Percentiles rank a stretch among this genome's conserved stretches.
phyloP scores from a whole-genome alignment of 2,113 vertebrate genomes.

The Pavo muticus region DNA sequence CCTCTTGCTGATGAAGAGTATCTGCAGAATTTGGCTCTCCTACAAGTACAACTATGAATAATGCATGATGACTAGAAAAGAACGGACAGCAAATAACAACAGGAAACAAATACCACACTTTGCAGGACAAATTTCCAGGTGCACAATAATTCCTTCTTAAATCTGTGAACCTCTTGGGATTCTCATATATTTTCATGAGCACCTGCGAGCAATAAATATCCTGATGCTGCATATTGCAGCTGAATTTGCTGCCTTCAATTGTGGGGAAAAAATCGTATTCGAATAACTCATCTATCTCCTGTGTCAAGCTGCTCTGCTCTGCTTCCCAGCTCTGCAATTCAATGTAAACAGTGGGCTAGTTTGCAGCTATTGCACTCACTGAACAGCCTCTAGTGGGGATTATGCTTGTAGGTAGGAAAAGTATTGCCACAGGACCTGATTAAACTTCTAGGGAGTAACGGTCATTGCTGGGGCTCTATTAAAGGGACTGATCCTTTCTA shows the following conservation, averaged over 20 bases:
- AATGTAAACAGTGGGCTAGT: constrained; percentile 22
- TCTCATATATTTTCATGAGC: constrained; percentile 73
- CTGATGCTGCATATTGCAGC: constrained; percentile 16
- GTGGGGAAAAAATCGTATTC: constrained; percentile 34
- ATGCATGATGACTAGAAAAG: constrained; percentile 66
- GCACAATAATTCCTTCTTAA: constrained; percentile 70
- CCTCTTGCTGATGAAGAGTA: constrained; percentile 58
- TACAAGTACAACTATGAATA: constrained; percentile 68
- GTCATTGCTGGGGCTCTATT: background rate
- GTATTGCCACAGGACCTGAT: background rate
- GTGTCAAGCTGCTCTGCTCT: constrained; percentile 38
- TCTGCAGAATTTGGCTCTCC: constrained; percentile 61
- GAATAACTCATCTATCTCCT: constrained; percentile 45
- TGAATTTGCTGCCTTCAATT: constrained; percentile 62
- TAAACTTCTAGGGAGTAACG: background rate
- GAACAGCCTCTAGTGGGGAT: background rate
- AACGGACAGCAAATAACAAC: constrained; percentile 67
- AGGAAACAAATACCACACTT: constrained; percentile 70
- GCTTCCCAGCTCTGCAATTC: background rate
- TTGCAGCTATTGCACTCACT: constrained; percentile 11
- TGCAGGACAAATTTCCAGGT: constrained; percentile 71
- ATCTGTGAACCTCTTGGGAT: constrained; percentile 68
- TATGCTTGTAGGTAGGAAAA: background rate
- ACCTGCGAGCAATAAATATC: constrained; percentile 71
- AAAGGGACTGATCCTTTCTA: background rate